A percentile compares a stretch with the other conserved stretches of the same genome.
Evolutionary conservation across 2,797 vertebrate genomes (phyloP).

Genomic region (Salmo trutta): DNA sequence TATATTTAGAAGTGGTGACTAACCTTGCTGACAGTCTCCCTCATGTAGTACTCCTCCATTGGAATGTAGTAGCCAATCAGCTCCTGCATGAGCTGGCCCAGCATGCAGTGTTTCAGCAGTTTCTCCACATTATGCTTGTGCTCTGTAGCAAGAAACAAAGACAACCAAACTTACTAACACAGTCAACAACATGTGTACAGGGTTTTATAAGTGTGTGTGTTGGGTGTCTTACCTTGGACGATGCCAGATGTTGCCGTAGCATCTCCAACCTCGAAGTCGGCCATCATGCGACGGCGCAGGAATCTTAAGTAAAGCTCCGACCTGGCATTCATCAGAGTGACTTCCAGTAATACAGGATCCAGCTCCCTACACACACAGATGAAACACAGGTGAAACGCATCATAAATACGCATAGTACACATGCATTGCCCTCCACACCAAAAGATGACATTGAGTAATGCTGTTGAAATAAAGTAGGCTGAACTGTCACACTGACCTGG

Average conservation of each 20-base stretch:
- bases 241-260: constrained; percentile 81
- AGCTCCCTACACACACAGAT: constrained; percentile 80
- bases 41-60: constrained; percentile 99
- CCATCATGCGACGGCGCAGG: constrained; percentile 85
- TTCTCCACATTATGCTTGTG: constrained; percentile 92
- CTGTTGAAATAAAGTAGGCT: background rate
- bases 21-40: constrained; percentile 97
- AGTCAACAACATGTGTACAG: background rate
- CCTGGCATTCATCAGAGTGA: constrained; percentile 94
- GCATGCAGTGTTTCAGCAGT: constrained; percentile 89
- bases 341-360: constrained; percentile 91
- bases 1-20: background rate
- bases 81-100: constrained; percentile 95
- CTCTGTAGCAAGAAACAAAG: constrained; percentile 57
- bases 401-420: constrained; percentile 4
- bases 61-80: constrained; percentile 96
- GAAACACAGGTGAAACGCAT: background rate
- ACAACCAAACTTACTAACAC: background rate
- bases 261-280: constrained; percentile 95
- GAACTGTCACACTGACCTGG: constrained; percentile 76
- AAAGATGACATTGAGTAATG: background rate
- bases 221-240: constrained; percentile 81
- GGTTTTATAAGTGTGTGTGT: background rate
- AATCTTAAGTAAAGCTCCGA: constrained; percentile 95
- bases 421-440: background rate